phyloP scores from a whole-genome alignment of 1,140 invertebrate species.

The Lerema accius region DNA sequence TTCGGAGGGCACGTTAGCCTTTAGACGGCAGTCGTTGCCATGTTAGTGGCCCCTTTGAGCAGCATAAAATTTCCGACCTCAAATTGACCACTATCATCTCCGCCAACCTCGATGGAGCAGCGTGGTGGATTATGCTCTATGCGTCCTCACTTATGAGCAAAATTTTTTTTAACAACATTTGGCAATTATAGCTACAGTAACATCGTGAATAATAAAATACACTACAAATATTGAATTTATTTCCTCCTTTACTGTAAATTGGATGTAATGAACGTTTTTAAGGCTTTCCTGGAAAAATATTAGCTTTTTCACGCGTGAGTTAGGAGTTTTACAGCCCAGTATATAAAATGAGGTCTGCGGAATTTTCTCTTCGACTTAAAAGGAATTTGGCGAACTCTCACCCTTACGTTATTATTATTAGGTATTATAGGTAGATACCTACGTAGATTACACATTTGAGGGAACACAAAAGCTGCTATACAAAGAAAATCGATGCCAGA shows the following conservation, averaged over 20 bases:
- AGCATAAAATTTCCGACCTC: too few species aligned
- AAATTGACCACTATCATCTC: too few species aligned
- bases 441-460: conserved; percentile 19
- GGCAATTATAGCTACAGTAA: too few species aligned
- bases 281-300: conserved; percentile 50
- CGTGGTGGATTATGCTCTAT: too few species aligned
- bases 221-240: conserved; percentile 35
- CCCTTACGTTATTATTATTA: conserved; percentile 31
- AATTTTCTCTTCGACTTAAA: conserved; percentile 43
- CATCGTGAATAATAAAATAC: conserved; percentile 3
- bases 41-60: too few species aligned
- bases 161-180: too few species aligned
- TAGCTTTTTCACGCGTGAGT: conserved; percentile 55
- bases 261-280: conserved; percentile 57
- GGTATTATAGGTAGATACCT: conserved; percentile 19
- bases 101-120: too few species aligned
- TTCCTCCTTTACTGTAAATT: conserved; percentile 45
- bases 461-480: conserved; percentile 12
- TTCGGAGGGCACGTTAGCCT: too few species aligned
- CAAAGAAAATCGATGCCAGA: too few species aligned
- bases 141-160: too few species aligned
- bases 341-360: conserved; percentile 48
- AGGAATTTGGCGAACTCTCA: conserved; percentile 42
- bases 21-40: too few species aligned
- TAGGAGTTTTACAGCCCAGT: conserved; percentile 48